phyloP scores from a whole-genome alignment of 2,888 invertebrate species.

The Napeogenes inachia region DNA sequence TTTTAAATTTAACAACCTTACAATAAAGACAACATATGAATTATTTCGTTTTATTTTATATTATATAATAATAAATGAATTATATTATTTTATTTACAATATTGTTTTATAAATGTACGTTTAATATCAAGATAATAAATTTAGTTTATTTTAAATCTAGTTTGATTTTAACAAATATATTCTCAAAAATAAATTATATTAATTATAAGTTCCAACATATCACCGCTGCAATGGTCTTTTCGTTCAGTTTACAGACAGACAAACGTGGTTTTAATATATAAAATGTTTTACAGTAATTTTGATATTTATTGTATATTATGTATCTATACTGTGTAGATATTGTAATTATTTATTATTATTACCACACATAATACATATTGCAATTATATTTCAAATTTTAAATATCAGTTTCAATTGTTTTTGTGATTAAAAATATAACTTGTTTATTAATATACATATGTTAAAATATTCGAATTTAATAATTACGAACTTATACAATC shows the following conservation, averaged over 20 bases:
- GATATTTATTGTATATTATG: constrained; percentile 42
- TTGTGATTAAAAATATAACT: constrained; percentile 74
- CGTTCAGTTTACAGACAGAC: constrained; percentile 38
- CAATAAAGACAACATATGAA: no score
- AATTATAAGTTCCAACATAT: constrained; percentile 37
- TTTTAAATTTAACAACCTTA: no score
- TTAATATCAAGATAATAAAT: no score
- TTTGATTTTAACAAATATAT: neutral
- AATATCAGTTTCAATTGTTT: constrained; percentile 55
- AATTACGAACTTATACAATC: constrained; percentile 79
- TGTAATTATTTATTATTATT: constrained; percentile 59
- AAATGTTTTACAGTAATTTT: constrained; percentile 40
- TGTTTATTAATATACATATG: constrained; percentile 79
- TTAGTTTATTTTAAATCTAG: no score
- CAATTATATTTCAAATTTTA: constrained; percentile 58
- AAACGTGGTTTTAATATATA: constrained; percentile 37
- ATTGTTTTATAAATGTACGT: no score
- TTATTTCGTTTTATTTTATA: no score
- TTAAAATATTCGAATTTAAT: constrained; percentile 79
- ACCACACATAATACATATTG: constrained; percentile 45
- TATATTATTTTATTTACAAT: no score
- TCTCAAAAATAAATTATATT: constrained; percentile 11
- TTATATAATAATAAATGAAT: no score
- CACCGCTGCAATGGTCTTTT: constrained; percentile 34
- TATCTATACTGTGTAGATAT: constrained; percentile 53